These are phyloP conservation scores for Trichonephila clavata DNA, from an alignment of 1,140 invertebrate species.

Conservation along the genomic window DNA sequence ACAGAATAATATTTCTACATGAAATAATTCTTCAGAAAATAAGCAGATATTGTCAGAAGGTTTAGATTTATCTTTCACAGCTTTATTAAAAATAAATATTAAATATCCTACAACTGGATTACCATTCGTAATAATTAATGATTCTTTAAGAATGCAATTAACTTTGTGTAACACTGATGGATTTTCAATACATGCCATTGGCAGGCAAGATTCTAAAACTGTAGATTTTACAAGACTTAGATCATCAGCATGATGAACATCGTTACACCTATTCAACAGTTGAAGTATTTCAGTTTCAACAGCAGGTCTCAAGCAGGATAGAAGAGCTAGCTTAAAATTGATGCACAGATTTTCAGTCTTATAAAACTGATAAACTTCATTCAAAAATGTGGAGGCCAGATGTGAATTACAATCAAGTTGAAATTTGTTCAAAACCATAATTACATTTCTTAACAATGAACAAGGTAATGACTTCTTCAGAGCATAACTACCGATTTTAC, in stretches of 20 bases:
- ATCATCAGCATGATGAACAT: neutral
- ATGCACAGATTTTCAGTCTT: slow-evolving; percentile 26
- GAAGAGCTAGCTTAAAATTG: slow-evolving; percentile 28
- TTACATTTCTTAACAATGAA: slow-evolving; percentile 13
- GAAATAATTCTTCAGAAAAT: slow-evolving; percentile 36
- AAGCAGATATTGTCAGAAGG: neutral
- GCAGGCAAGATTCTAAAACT: neutral
- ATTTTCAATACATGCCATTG: slow-evolving; percentile 45
- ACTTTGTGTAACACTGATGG: neutral
- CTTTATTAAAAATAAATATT: slow-evolving; percentile 3
- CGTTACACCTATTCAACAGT: slow-evolving; percentile 14
- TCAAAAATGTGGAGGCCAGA: neutral
- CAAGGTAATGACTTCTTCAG: slow-evolving; percentile 21
- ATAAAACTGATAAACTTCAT: slow-evolving; percentile 24
- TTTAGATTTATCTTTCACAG: neutral
- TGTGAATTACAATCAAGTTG: neutral
- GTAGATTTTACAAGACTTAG: neutral
- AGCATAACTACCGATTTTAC: slow-evolving; percentile 44
- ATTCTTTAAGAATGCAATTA: slow-evolving; percentile 30
- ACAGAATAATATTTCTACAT: slow-evolving; percentile 45
- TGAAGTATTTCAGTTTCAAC: slow-evolving; percentile 26
- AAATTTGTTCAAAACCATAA: slow-evolving; percentile 38
- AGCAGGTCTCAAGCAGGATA: neutral
- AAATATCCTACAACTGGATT: slow-evolving; percentile 58
- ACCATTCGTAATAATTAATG: neutral